Conservation (phyloP, 35 echinoderm and acorn worm species). For the Apostichopus parvimensis region DNA sequence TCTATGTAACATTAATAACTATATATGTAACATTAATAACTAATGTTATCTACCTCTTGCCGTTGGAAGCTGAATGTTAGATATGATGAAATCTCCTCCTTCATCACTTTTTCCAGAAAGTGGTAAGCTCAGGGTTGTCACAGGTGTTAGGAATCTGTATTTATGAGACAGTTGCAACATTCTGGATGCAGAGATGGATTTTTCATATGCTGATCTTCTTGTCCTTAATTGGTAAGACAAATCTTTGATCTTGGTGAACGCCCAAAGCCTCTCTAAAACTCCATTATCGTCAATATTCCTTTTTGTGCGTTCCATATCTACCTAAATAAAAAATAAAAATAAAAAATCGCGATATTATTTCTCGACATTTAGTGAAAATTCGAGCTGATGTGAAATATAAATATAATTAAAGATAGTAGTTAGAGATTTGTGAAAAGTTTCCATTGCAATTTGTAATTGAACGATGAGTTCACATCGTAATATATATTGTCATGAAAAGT, state of each 20-base stretch:
- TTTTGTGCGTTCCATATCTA: not conserved
- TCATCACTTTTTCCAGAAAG: not conserved
- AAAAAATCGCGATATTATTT: not conserved
- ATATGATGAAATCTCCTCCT: not conserved
- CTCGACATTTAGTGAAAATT: too few relatives aligned
- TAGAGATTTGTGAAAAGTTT: too few relatives aligned
- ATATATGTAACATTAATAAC: too few relatives aligned
- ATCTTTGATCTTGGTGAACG: conserved; percentile 10
- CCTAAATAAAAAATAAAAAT: not conserved
- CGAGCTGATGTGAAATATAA: too few relatives aligned
- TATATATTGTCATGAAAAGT: too few relatives aligned
- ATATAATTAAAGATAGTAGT: too few relatives aligned
- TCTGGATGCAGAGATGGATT: not conserved
- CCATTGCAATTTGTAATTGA: too few relatives aligned
- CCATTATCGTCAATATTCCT: not conserved
- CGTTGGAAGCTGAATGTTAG: not conserved
- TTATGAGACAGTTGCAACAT: not conserved
- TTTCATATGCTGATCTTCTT: not conserved
- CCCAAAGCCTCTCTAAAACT: not conserved
- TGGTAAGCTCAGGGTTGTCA: conserved; percentile 16
- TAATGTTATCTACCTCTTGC: not conserved
- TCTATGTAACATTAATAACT: too few relatives aligned
- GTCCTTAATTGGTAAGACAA: not conserved
- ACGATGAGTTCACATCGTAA: too few relatives aligned
- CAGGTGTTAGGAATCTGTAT: conserved; percentile 8